Evolutionary conservation across 1,140 invertebrate genomes (phyloP).

Genomic region (Meloidogyne floridensis): DNA sequence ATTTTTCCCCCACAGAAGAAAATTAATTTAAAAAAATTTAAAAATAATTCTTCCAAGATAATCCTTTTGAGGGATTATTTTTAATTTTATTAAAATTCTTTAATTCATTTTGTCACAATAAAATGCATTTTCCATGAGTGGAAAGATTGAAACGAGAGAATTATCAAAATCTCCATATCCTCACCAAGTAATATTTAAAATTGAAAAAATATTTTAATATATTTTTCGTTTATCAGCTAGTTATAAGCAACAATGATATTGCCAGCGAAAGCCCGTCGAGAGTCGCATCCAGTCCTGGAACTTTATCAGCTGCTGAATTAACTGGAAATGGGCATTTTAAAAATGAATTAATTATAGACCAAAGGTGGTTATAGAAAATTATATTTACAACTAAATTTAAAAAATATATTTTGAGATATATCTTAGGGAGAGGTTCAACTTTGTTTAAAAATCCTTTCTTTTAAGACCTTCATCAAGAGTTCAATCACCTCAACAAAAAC

Average conservation of each 20-base stretch:
- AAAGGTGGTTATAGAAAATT: not conserved
- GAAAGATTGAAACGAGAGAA: not conserved
- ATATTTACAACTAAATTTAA: not conserved
- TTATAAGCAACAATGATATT: not conserved
- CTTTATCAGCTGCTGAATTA: not conserved
- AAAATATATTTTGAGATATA: no score
- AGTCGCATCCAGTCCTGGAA: not conserved
- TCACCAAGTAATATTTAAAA: not conserved
- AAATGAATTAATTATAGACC: constrained; percentile 3
- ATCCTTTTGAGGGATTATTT: no score
- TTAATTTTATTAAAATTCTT: not conserved
- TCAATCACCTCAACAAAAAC: not conserved
- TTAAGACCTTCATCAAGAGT: not conserved
- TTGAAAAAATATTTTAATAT: not conserved
- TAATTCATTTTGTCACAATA: not conserved
- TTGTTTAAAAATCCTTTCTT: not conserved
- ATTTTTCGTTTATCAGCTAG: not conserved
- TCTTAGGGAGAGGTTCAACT: no score
- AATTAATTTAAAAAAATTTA: no score
- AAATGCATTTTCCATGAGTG: not conserved
- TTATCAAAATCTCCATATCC: not conserved
- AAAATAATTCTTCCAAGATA: no score
- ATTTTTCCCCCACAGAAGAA: no score
- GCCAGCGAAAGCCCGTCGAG: not conserved
- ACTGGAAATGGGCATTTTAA: not conserved